Evolutionary conservation across 2,888 invertebrate species (phyloP).

Genomic region (Lathronympha strigana): DNA sequence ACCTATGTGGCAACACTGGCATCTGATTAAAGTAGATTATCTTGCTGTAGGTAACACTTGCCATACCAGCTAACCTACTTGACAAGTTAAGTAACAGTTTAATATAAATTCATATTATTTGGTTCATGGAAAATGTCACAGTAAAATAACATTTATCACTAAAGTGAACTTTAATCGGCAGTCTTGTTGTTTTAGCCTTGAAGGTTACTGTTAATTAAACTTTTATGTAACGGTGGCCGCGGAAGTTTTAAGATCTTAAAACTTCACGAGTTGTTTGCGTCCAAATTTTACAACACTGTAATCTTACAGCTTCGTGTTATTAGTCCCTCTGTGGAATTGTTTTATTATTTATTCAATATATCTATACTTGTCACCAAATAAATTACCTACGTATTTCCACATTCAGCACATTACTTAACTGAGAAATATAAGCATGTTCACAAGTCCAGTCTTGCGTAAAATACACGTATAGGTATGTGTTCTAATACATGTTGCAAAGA

Average conservation of each 20-base stretch:
- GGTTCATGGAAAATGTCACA: conserved; percentile 17
- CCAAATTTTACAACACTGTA: not conserved
- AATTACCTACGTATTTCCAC: not conserved
- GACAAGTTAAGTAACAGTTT: conserved; percentile 30
- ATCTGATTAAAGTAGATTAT: conserved; percentile 37
- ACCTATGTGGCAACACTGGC: conserved; percentile 19
- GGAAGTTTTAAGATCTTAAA: conserved; percentile 10
- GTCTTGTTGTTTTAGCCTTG: conserved; percentile 5
- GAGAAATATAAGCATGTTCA: conserved; percentile 18
- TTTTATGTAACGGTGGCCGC: not conserved
- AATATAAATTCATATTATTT: conserved; percentile 21
- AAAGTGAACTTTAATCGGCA: conserved; percentile 26
- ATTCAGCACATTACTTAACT: conserved; percentile 12
- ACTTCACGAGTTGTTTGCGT: not conserved
- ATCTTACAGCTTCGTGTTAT: not conserved
- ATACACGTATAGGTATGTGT: conserved; percentile 1
- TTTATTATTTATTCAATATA: not conserved
- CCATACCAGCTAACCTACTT: conserved; percentile 34
- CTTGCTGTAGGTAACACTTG: conserved; percentile 27
- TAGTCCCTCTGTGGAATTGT: not conserved
- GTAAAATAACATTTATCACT: conserved; percentile 24
- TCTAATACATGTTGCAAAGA: conserved; percentile 26
- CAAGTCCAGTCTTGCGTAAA: conserved; percentile 29
- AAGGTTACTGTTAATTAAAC: conserved; percentile 23
- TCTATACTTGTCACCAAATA: too few species aligned